Conservation (phyloP, 2,888 invertebrate genomes). For the Drosophila algonquin region DNA sequence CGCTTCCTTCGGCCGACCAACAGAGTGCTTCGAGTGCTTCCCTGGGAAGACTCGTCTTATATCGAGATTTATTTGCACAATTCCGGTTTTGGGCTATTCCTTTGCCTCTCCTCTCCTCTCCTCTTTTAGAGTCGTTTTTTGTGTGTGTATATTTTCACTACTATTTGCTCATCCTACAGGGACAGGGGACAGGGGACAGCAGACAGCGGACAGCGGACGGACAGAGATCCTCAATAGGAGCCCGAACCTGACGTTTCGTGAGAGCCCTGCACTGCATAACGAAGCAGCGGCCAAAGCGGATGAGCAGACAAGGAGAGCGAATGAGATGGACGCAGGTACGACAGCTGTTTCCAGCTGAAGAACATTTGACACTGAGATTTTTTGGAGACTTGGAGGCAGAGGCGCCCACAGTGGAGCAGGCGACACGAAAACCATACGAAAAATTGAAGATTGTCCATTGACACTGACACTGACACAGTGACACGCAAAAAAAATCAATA, state of each 20-base stretch:
- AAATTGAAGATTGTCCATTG: constrained; percentile 38
- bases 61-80: constrained; percentile 78
- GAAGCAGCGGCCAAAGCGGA: constrained; percentile 56
- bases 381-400: constrained; percentile 33
- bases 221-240: constrained; percentile 43
- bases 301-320: constrained; percentile 38
- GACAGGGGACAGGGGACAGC: background rate
- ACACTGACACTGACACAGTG: constrained; percentile 74
- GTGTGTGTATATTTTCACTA: constrained; percentile 64
- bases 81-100: constrained; percentile 69
- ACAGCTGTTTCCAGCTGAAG: constrained; percentile 67
- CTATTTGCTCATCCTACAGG: constrained; percentile 49
- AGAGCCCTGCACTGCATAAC: constrained; percentile 3
- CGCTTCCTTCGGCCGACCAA: constrained; percentile 57
- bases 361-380: constrained; percentile 65
- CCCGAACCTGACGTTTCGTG: constrained; percentile 1
- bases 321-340: constrained; percentile 24
- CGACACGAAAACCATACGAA: constrained; percentile 9
- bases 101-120: constrained; percentile 54
- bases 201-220: no score
- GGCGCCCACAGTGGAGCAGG: constrained; percentile 55
- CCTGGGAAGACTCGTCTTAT: constrained; percentile 45
- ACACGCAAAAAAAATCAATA: constrained; percentile 59
- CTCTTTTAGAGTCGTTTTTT: constrained; percentile 57
- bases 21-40: constrained; percentile 17